Percentiles rank a stretch among this genome's conserved stretches.
These are phyloP conservation scores for Clarias fuscus DNA, from an alignment of 2,797 vertebrate genomes.

Conservation along the genomic window DNA sequence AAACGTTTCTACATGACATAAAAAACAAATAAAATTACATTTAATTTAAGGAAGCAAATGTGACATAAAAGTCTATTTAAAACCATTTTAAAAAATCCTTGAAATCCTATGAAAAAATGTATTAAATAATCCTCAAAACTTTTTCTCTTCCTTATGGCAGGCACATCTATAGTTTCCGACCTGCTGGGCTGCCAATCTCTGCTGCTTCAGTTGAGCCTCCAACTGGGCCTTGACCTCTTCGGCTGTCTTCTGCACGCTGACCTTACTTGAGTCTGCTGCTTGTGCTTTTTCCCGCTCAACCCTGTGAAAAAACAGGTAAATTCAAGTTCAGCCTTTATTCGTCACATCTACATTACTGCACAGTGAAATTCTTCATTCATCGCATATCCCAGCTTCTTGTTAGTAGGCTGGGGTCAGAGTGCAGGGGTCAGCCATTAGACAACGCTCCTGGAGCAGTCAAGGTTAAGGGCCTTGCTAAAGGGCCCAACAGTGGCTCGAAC, in stretches of 20 bases:
- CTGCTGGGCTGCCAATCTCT: slow-evolving; percentile 87
- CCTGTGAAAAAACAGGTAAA: slow-evolving; percentile 66
- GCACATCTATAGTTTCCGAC: slow-evolving; percentile 66
- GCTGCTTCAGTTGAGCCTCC: slow-evolving; percentile 89
- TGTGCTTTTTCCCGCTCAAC: slow-evolving; percentile 95
- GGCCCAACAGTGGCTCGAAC: too few species aligned
- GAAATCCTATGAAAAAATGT: too few species aligned
- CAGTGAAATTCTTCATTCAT: too few species aligned
- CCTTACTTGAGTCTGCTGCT: slow-evolving; percentile 87
- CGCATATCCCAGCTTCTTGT: too few species aligned
- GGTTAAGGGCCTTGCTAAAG: too few species aligned
- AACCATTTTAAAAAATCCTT: not conserved
- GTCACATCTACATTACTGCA: too few species aligned
- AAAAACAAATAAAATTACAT: not conserved
- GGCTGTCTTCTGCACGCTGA: slow-evolving; percentile 79
- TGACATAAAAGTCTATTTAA: not conserved
- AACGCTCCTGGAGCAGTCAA: too few species aligned
- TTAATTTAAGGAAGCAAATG: too few species aligned
- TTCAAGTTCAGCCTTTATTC: too few species aligned
- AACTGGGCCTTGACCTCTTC: slow-evolving; percentile 87
- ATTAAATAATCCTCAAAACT: not conserved
- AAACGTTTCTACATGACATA: slow-evolving; percentile 82
- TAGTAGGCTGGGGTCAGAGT: too few species aligned
- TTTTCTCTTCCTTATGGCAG: slow-evolving; percentile 41
- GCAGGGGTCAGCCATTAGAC: too few species aligned